These are phyloP conservation scores for Pluvianellus socialis DNA, from an alignment of 2,113 vertebrate species.

Conservation along the genomic window DNA sequence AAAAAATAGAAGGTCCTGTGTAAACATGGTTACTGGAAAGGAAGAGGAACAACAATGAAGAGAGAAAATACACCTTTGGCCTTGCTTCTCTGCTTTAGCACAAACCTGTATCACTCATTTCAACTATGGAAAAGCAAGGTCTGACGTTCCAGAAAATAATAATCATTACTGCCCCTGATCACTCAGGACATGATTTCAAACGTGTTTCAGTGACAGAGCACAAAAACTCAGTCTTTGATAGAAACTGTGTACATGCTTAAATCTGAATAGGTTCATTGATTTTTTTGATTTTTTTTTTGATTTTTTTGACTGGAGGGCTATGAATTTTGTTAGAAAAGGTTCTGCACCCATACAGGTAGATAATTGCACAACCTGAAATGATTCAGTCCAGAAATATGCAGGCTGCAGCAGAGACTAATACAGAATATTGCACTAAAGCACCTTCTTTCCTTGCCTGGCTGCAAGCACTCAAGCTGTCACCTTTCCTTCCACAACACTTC, in stretches of 20 bases:
- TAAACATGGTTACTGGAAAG: not conserved
- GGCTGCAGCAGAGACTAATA: not conserved
- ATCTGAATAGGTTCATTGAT: no score
- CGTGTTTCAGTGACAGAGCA: not conserved
- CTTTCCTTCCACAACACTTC: not conserved
- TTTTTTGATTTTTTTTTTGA: no score
- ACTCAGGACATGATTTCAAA: not conserved
- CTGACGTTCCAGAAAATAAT: not conserved
- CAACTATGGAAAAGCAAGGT: not conserved
- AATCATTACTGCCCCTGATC: not conserved
- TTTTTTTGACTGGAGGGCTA: fast-evolving
- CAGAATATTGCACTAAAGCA: no score
- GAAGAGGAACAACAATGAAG: not conserved
- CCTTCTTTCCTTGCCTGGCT: not conserved
- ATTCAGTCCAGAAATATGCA: not conserved
- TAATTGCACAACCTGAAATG: not conserved
- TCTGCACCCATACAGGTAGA: not conserved
- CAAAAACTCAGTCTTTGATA: not conserved
- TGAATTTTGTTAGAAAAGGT: not conserved
- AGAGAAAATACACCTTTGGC: not conserved
- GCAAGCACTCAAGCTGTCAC: not conserved
- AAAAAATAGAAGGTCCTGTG: fast-evolving
- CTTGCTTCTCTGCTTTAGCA: fast-evolving
- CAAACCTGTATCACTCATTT: not conserved
- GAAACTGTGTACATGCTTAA: fast-evolving